These are phyloP conservation scores for Adelognathus sp. DNA, from an alignment of 2,888 invertebrate species.

Conservation along the genomic window DNA sequence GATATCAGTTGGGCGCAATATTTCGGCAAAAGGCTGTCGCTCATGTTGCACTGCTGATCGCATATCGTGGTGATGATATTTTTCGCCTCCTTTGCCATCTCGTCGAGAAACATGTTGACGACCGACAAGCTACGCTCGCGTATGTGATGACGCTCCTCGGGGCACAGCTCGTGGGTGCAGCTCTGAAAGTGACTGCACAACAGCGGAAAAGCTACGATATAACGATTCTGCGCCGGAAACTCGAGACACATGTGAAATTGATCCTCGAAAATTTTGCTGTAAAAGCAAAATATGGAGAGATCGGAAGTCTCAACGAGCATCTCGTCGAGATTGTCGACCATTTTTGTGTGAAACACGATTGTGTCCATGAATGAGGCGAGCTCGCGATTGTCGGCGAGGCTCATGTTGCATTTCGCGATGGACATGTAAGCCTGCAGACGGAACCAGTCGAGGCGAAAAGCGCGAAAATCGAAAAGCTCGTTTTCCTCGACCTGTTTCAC, in stretches of 20 bases:
- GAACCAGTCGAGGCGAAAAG: conserved; percentile 98
- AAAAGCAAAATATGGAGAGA: conserved; percentile 98
- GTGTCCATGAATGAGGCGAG: conserved; percentile 96
- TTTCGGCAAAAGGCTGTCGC: conserved; percentile 96
- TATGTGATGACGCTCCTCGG: conserved; percentile 98
- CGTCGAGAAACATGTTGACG: conserved; percentile 98
- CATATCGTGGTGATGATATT: conserved; percentile 99
- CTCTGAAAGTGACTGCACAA: conserved; percentile 99
- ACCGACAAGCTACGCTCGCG: conserved; percentile 97
- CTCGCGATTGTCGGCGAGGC: conserved; percentile 91
- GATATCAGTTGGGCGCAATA: conserved; percentile 96
- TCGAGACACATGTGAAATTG: conserved; percentile 99
- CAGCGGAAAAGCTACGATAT: conserved; percentile 98
- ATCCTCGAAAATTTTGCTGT: conserved; percentile 97
- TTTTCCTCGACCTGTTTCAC: conserved; percentile 98
- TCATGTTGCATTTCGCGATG: conserved; percentile 89
- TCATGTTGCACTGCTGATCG: conserved; percentile 98
- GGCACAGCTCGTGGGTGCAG: conserved; percentile 98
- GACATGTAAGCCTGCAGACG: conserved; percentile 97
- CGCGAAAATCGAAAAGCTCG: conserved; percentile 97
- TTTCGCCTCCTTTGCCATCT: conserved; percentile 99
- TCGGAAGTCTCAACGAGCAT: conserved; percentile 98
- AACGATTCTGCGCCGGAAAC: conserved; percentile 99
- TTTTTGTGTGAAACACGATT: conserved; percentile 97
- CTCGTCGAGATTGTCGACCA: conserved; percentile 99